These are phyloP conservation scores for Chrysomela aeneicollis DNA, from an alignment of 2,888 invertebrate genomes.

Conservation along the genomic window DNA sequence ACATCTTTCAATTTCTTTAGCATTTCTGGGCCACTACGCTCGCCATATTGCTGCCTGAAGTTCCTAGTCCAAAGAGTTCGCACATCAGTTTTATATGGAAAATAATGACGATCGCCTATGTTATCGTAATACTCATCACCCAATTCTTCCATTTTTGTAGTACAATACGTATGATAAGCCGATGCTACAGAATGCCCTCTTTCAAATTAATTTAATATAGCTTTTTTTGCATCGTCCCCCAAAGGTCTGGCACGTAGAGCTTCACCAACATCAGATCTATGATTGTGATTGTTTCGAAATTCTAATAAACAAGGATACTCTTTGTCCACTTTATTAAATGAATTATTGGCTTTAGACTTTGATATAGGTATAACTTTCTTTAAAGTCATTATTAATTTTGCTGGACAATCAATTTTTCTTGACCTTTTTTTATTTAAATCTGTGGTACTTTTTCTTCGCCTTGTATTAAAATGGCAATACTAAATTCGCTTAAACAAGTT, in stretches of 20 bases:
- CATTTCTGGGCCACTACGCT: constrained; percentile 20
- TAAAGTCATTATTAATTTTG: too few species aligned
- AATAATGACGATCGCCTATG: constrained; percentile 10
- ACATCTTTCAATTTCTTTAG: constrained; percentile 14
- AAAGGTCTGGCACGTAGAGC: not conserved
- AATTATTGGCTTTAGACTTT: too few species aligned
- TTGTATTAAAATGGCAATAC: too few species aligned
- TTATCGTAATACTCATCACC: constrained; percentile 19
- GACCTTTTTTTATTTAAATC: too few species aligned
- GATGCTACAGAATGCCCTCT: constrained; percentile 23
- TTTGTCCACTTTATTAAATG: too few species aligned
- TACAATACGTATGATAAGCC: constrained; percentile 24
- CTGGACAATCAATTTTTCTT: too few species aligned
- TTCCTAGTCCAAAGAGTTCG: constrained; percentile 21
- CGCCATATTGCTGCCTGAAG: constrained; percentile 19
- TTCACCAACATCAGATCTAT: not conserved
- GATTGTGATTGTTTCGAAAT: constrained; percentile 2
- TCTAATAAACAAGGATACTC: not conserved
- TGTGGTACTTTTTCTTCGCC: too few species aligned
- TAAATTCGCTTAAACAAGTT: too few species aligned
- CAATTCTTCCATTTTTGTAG: constrained; percentile 17
- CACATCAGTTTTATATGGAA: constrained; percentile 28
- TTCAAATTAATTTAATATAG: constrained; percentile 17
- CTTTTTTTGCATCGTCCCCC: constrained; percentile 10
- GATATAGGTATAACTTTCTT: too few species aligned